A percentile compares a stretch with the other conserved stretches of the same genome.
Conservation (phyloP, 2,888 invertebrate species). For the Cheilosia pagana region DNA sequence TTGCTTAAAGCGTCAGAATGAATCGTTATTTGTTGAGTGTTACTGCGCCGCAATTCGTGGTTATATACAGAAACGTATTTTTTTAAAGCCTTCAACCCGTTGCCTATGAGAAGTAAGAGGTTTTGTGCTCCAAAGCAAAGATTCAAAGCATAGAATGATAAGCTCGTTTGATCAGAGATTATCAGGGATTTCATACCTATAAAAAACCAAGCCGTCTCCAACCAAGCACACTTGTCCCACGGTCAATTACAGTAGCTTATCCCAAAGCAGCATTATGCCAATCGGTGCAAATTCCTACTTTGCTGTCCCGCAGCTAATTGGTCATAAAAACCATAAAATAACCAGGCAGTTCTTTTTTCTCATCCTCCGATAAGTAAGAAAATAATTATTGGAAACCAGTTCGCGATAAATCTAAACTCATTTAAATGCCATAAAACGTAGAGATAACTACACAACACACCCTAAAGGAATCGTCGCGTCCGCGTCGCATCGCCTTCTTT, state of each 20-base stretch:
- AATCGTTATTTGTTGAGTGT: too few relatives aligned
- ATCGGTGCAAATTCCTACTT: slow-evolving; percentile 40
- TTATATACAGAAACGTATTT: too few relatives aligned
- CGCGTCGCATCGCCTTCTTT: not conserved
- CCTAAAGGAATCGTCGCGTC: slow-evolving; percentile 36
- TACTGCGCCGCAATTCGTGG: too few relatives aligned
- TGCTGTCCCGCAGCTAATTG: slow-evolving; percentile 55
- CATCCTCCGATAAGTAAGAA: slow-evolving; percentile 5
- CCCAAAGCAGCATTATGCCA: slow-evolving; percentile 6
- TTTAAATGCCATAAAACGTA: slow-evolving; percentile 55
- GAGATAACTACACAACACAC: slow-evolving; percentile 12
- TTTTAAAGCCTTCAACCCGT: too few relatives aligned
- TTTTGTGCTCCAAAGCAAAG: too few relatives aligned
- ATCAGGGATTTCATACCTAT: too few relatives aligned
- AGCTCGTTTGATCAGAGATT: too few relatives aligned
- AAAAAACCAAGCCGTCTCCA: too few relatives aligned
- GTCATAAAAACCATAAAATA: slow-evolving; percentile 28
- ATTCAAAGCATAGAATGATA: too few relatives aligned
- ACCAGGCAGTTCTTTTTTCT: slow-evolving; percentile 12
- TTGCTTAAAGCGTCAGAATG: too few relatives aligned
- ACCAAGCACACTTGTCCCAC: not conserved
- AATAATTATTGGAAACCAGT: slow-evolving; percentile 43
- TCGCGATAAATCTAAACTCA: slow-evolving; percentile 53
- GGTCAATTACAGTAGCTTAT: slow-evolving; percentile 1
- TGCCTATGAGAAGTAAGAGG: too few relatives aligned